Conservation (phyloP, 2,797 vertebrate species). For the Betta splendens region DNA sequence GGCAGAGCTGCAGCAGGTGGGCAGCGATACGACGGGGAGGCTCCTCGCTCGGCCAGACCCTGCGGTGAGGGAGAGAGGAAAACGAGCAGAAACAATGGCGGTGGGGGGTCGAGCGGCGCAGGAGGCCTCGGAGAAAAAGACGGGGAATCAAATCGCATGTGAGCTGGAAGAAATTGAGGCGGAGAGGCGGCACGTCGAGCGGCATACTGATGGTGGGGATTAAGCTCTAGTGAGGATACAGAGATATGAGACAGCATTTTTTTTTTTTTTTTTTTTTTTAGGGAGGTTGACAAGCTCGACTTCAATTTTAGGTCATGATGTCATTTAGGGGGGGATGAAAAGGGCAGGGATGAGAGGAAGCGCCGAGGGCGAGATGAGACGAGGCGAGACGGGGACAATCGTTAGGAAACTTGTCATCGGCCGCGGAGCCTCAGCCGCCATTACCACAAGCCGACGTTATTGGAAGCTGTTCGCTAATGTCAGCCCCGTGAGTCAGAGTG, state of each 20-base stretch:
- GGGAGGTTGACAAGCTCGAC: conserved; percentile 21
- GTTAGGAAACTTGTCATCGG: conserved; percentile 28
- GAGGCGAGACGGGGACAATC: conserved; percentile 7
- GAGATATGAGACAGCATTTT: conserved; percentile 31
- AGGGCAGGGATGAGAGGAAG: conserved; percentile 46
- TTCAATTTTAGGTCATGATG: conserved; percentile 60
- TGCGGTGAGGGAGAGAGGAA: conserved; percentile 14
- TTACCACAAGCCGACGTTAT: conserved; percentile 16
- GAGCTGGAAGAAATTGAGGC: conserved; percentile 14
- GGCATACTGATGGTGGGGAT: conserved; percentile 57
- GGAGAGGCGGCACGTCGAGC: conserved; percentile 18
- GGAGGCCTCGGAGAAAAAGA: conserved; percentile 30
- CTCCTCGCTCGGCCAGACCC: conserved; percentile 14
- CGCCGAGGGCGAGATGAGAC: conserved; percentile 34
- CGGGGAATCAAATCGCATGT: conserved; percentile 47
- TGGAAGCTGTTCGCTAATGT: conserved; percentile 4
- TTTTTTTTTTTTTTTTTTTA: no score
- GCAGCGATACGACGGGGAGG: conserved; percentile 18
- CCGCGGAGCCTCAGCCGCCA: conserved; percentile 16
- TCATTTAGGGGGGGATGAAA: conserved; percentile 47
- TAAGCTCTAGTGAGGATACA: conserved; percentile 46
- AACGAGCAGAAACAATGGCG: conserved; percentile 22
- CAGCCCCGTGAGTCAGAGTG: conserved; percentile 18
- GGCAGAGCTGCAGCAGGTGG: conserved; percentile 17
- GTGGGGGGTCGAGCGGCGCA: conserved; percentile 12